A percentile compares a stretch with the other conserved stretches of the same genome.
These are phyloP conservation scores for Lepidotrigona ventralis DNA, from an alignment of 1,140 invertebrate genomes.

Conservation along the genomic window DNA sequence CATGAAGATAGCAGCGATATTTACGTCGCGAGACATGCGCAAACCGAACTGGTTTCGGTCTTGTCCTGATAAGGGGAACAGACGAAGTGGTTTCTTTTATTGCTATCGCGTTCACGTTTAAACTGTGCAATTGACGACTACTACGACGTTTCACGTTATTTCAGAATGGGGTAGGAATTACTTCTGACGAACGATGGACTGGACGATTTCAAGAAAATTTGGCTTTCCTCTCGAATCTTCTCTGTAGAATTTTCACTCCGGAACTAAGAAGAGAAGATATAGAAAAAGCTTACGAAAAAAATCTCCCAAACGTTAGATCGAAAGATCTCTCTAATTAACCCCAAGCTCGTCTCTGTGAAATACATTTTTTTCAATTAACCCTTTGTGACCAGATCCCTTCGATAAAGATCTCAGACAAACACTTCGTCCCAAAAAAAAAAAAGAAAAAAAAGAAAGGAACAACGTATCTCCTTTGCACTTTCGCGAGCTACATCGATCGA, in stretches of 20 bases:
- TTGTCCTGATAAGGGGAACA: constrained; percentile 24
- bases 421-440: not conserved
- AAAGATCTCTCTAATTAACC: not conserved
- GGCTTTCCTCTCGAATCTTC: not conserved
- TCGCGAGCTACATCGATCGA: not conserved
- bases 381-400: too few species aligned
- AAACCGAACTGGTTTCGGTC: constrained; percentile 27
- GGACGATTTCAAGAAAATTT: not conserved
- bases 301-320: too few species aligned
- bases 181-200: not conserved
- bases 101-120: not conserved
- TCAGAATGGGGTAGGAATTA: not conserved
- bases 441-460: too few species aligned
- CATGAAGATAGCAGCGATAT: constrained; percentile 6
- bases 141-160: not conserved
- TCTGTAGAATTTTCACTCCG: too few species aligned
- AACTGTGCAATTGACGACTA: not conserved
- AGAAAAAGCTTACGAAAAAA: too few species aligned
- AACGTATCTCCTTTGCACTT: not conserved
- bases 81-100: constrained; percentile 23
- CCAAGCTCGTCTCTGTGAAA: not conserved
- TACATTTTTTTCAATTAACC: not conserved
- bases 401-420: not conserved
- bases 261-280: too few species aligned
- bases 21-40: constrained; percentile 6